phyloP scores from a whole-genome alignment of 2,113 vertebrate species.

The Notechis scutatus region DNA sequence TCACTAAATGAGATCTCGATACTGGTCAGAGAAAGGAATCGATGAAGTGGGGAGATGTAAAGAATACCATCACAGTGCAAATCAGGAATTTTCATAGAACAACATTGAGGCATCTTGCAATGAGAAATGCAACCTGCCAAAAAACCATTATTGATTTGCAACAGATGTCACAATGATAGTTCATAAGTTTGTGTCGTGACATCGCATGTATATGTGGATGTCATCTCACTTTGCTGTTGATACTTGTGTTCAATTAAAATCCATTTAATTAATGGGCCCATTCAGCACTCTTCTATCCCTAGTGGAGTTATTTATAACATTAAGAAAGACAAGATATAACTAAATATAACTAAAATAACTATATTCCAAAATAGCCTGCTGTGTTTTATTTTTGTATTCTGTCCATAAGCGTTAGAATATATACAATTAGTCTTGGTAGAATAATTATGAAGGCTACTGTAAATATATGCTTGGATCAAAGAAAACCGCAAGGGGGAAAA shows the following conservation, averaged over 20 bases:
- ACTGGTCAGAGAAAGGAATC: background rate
- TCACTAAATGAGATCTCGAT: background rate
- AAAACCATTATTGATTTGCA: background rate
- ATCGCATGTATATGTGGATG: background rate
- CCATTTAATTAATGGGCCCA: background rate
- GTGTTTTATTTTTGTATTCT: slow-evolving; percentile 1
- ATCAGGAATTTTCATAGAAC: background rate
- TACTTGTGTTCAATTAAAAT: background rate
- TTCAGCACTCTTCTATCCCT: background rate
- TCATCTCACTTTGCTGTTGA: background rate
- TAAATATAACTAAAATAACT: background rate
- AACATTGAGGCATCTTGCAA: background rate
- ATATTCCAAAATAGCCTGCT: background rate
- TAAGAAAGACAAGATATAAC: background rate
- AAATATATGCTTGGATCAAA: background rate
- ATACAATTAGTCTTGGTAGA: background rate
- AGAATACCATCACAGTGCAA: background rate
- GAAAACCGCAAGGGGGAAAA: background rate
- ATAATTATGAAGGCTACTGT: background rate
- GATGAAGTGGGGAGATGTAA: background rate
- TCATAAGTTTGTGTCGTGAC: background rate
- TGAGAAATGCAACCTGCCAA: background rate
- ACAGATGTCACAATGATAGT: background rate
- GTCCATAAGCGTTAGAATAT: background rate
- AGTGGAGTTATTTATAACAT: background rate